phyloP scores from a whole-genome alignment of 1,140 invertebrate genomes.

The Formica exsecta region DNA sequence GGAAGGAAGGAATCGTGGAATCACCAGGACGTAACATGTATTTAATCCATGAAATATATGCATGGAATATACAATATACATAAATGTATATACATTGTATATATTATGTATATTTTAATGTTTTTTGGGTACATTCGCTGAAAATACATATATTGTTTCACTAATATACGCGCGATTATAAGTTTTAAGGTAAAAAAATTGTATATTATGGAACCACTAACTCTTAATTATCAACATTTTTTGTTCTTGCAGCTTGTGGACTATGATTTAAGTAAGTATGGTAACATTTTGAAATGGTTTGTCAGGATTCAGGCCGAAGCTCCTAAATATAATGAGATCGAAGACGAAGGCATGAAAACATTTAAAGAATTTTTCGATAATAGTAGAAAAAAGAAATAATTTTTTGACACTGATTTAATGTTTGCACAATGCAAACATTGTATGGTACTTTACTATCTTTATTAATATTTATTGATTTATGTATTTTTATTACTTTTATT shows the following conservation, averaged over 20 bases:
- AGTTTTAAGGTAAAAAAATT: not conserved
- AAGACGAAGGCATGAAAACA: slow-evolving; percentile 84
- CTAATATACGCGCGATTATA: too few relatives aligned
- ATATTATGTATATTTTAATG: too few relatives aligned
- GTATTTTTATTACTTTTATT: not conserved
- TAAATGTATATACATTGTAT: too few relatives aligned
- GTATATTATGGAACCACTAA: too few relatives aligned
- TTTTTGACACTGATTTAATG: not conserved
- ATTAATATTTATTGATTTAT: not conserved
- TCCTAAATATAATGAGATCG: slow-evolving; percentile 91
- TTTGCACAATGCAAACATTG: not conserved
- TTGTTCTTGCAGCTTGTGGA: slow-evolving; percentile 83
- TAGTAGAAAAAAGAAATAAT: slow-evolving; percentile 67
- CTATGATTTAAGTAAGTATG: slow-evolving; percentile 89
- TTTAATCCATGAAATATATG: too few relatives aligned
- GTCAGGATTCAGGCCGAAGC: slow-evolving; percentile 89
- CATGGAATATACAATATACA: too few relatives aligned
- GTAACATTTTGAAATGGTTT: slow-evolving; percentile 90
- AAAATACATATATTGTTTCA: not conserved
- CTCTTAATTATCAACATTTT: not conserved
- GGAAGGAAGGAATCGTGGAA: too few relatives aligned
- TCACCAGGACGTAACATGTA: too few relatives aligned
- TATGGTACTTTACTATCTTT: not conserved
- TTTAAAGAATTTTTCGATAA: slow-evolving; percentile 83
- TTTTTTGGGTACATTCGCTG: not conserved